Base-by-base conservation (phyloP, 2,888 invertebrate species). In the Macrophya alboannulata region DNA sequence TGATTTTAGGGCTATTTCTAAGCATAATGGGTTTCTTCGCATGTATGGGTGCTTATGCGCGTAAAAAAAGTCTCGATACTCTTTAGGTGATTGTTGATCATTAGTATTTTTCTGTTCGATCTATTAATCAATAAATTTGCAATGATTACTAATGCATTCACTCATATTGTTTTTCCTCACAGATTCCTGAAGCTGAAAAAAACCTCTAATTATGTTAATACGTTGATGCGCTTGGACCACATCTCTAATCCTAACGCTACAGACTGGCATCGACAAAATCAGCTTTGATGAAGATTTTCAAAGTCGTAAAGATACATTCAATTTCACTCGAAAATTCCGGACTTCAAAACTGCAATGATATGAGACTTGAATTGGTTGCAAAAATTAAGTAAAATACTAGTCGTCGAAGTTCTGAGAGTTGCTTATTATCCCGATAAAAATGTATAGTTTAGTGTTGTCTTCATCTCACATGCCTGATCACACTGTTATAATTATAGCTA, bases 31-130 rank as follows among this genome's bases (percentile, higher is more conserved):
- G 96, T 89, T 95, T 96, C 86, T 94, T 96, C 84, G 96, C 96
- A 37, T 96, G 96, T 93, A 94, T 96, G 90, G 96, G 96, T 59
- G 96, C 95, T 88, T 96, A 96, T 91, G 96, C 96, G 31, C 94
- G 96, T 90, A 95, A 95, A 92, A 94, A 95, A 92, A 95, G 95
- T 81, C 90, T 51, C 4, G 83, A 83, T 15, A 68, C 83, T 65
- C 45, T 83, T 37, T 83, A 83, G 71, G 68, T 83, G 31, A 48
- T 68, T 25, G n/a, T 68, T 55, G 25, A 31, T 62, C 31, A 21
- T 43, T 8, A 15, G 12, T 81, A 21, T 25, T 51, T n/a, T 59
- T 1, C n/a, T 55, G 17, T 37, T 55, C 4, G 10, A n/a, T n/a
- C n/a, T n/a, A n/a, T 37, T 62, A 21, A 77, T 15, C 62, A 40